Conservation (phyloP, 1,140 invertebrate species). For the Hesperophylax magnus region DNA sequence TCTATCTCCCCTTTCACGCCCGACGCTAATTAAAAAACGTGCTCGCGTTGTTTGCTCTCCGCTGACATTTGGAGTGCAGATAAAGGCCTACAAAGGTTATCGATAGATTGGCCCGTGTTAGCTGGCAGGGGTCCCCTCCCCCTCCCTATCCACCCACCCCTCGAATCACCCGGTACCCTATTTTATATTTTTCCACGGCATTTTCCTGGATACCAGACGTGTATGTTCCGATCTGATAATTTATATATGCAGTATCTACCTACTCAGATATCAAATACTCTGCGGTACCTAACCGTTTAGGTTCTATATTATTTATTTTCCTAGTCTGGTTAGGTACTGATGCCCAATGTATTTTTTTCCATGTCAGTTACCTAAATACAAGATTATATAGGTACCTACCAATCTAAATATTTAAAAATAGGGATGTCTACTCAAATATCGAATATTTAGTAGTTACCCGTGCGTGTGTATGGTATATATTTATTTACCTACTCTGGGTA, state of each 20-base stretch:
- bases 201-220: neutral
- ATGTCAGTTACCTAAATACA: too few relatives aligned
- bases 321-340: too few relatives aligned
- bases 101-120: neutral
- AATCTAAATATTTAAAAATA: too few relatives aligned
- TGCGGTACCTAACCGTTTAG: too few relatives aligned
- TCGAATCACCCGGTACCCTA: neutral
- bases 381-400: too few relatives aligned
- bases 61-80: slow-evolving; percentile 25
- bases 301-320: too few relatives aligned
- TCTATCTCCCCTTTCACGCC: neutral
- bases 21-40: slow-evolving; percentile 23
- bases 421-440: too few relatives aligned
- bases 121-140: neutral
- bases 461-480: too few relatives aligned
- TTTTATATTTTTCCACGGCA: neutral
- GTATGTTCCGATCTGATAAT: neutral
- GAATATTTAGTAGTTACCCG: too few relatives aligned
- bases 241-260: neutral
- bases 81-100: slow-evolving; percentile 19
- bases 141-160: neutral
- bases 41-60: slow-evolving; percentile 9
- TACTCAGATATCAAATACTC: too few relatives aligned
- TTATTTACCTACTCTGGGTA: too few relatives aligned
- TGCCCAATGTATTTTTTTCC: too few relatives aligned